Evolutionary conservation across 2,113 vertebrate genomes (phyloP).

Genomic region (Rhizomys pruinosus): DNA sequence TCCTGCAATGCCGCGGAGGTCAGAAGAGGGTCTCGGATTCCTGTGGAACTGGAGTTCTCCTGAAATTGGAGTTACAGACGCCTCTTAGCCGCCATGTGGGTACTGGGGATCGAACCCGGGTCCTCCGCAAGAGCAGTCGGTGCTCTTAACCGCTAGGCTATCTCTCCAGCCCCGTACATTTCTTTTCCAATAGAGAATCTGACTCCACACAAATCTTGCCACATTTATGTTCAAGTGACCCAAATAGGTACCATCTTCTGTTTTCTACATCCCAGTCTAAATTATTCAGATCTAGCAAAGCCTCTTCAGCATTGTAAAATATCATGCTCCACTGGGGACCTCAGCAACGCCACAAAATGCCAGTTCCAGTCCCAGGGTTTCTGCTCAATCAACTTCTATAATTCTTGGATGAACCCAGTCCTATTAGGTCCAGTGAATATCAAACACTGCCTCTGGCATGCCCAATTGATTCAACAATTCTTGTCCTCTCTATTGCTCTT

Average conservation of each 20-base stretch:
- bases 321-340: background rate
- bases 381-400: background rate
- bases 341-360: background rate
- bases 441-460: background rate
- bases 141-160: no score
- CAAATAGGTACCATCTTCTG: background rate
- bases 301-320: background rate
- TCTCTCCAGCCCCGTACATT: no score
- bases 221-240: background rate
- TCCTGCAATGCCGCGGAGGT: no score
- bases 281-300: background rate
- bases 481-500: background rate
- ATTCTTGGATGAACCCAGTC: background rate
- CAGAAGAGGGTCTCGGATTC: no score
- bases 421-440: background rate
- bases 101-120: no score
- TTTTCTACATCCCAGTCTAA: background rate
- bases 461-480: background rate
- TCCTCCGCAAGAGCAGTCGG: no score
- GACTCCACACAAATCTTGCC: background rate
- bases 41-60: no score
- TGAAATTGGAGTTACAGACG: no score
- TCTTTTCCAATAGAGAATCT: background rate
- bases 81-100: no score
- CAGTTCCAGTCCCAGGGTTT: background rate